phyloP scores from a whole-genome alignment of 2,888 invertebrate species.

The Drosophila meridionalis region DNA sequence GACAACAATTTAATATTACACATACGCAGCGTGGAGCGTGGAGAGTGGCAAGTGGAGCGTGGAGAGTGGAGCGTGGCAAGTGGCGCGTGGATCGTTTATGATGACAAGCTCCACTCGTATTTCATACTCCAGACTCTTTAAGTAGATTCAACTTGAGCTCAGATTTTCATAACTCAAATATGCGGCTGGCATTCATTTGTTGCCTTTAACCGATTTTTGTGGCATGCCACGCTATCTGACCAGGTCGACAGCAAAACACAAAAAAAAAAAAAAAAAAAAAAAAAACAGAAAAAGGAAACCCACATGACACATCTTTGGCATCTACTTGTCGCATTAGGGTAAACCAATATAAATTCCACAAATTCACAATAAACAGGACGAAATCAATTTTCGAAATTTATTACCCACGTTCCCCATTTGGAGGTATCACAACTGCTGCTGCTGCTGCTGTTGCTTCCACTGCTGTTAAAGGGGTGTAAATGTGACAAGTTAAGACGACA shows the following conservation, averaged over 20 bases:
- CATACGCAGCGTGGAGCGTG: conserved; percentile 61
- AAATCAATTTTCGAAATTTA: conserved; percentile 80
- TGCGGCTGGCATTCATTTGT: conserved; percentile 7
- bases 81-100: neutral
- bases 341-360: conserved; percentile 79
- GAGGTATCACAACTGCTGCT: neutral
- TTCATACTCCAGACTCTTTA: conserved; percentile 58
- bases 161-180: conserved; percentile 11
- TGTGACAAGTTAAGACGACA: conserved; percentile 78
- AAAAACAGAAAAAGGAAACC: neutral
- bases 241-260: conserved; percentile 9
- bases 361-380: conserved; percentile 76
- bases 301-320: conserved; percentile 15
- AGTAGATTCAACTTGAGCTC: conserved; percentile 16
- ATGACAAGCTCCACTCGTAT: conserved; percentile 23
- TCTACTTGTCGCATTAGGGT: conserved; percentile 61
- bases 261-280: too few species aligned
- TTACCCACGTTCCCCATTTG: conserved; percentile 50
- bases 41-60: neutral
- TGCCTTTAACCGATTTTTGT: conserved; percentile 35
- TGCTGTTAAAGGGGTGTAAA: conserved; percentile 72
- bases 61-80: conserved; percentile 14
- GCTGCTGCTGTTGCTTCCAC: conserved; percentile 10
- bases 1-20: conserved; percentile 78
- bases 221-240: conserved; percentile 32